A percentile compares a stretch with the other conserved stretches of the same genome.
phyloP scores from a whole-genome alignment of 1,140 invertebrate genomes.

The Aleiodes sp. region DNA sequence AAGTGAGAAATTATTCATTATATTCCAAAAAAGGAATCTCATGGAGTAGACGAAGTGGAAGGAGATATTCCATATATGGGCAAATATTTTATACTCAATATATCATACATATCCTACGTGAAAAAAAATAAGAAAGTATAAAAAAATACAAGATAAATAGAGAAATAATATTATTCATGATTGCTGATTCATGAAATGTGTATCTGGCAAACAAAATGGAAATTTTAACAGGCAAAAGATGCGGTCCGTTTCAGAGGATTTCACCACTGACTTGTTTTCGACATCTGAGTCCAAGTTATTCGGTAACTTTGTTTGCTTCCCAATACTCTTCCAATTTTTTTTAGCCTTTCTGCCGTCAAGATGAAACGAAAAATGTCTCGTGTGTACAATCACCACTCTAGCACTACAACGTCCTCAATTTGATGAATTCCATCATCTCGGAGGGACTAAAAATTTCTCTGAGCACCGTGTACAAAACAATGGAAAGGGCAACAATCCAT shows the following conservation, averaged over 20 bases:
- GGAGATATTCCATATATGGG: not conserved
- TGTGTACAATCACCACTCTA: slow-evolving; percentile 8
- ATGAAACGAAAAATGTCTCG: not conserved
- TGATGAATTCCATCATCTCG: slow-evolving; percentile 48
- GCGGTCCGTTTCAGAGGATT: not conserved
- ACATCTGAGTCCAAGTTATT: slow-evolving; percentile 4
- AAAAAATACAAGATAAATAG: not conserved
- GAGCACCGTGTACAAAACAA: no score
- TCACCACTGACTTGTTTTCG: not conserved
- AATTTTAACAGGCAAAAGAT: not conserved
- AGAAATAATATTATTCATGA: not conserved
- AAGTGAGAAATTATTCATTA: not conserved
- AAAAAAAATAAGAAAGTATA: not conserved
- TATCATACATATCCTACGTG: not conserved
- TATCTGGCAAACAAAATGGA: not conserved
- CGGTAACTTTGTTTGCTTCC: not conserved
- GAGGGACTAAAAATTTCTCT: slow-evolving; percentile 30
- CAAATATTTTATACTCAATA: no score
- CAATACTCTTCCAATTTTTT: not conserved
- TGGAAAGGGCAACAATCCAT: not conserved
- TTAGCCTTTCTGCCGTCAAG: not conserved
- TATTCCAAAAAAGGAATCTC: not conserved
- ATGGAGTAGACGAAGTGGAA: no score
- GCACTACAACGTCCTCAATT: slow-evolving; percentile 11
- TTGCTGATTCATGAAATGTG: not conserved